Evolutionary conservation across 2,113 vertebrate species (phyloP).

Genomic region (Leiothrix lutea): DNA sequence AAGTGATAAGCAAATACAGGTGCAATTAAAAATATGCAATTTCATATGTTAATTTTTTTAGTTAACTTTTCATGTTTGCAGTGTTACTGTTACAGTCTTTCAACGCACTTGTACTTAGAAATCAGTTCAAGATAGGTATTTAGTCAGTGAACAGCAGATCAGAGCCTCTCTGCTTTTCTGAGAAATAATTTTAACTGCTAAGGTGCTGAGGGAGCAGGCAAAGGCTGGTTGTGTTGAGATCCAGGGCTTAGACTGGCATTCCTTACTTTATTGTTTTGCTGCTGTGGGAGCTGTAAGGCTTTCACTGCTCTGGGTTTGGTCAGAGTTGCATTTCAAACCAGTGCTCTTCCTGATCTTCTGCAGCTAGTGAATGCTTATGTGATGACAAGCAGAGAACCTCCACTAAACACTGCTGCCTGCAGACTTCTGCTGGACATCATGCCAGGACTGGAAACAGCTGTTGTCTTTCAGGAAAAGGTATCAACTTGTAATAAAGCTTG

Average conservation of each 20-base stretch:
- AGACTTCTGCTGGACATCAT: slow-evolving; percentile 96
- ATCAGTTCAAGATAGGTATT: neutral
- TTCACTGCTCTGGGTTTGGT: slow-evolving; percentile 22
- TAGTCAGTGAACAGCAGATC: neutral
- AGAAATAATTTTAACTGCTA: neutral
- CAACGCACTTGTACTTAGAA: neutral
- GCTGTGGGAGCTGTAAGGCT: neutral
- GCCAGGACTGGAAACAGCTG: slow-evolving; percentile 96
- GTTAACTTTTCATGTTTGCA: neutral
- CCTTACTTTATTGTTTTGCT: neutral
- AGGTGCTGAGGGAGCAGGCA: neutral
- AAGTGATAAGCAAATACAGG: neutral
- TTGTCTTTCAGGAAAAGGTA: slow-evolving; percentile 98
- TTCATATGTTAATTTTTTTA: neutral
- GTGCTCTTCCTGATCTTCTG: slow-evolving; percentile 19
- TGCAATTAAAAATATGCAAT: neutral
- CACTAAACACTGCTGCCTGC: slow-evolving; percentile 92
- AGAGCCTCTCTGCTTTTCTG: neutral
- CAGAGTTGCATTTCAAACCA: slow-evolving; percentile 15
- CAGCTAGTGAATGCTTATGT: slow-evolving; percentile 97
- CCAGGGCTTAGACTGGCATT: neutral
- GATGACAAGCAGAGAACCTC: slow-evolving; percentile 95
- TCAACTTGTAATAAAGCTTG: neutral
- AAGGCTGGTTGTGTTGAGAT: neutral
- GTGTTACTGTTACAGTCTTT: neutral